phyloP scores from a whole-genome alignment of 2,797 vertebrate species.

The Pseudochromis fuscus region DNA sequence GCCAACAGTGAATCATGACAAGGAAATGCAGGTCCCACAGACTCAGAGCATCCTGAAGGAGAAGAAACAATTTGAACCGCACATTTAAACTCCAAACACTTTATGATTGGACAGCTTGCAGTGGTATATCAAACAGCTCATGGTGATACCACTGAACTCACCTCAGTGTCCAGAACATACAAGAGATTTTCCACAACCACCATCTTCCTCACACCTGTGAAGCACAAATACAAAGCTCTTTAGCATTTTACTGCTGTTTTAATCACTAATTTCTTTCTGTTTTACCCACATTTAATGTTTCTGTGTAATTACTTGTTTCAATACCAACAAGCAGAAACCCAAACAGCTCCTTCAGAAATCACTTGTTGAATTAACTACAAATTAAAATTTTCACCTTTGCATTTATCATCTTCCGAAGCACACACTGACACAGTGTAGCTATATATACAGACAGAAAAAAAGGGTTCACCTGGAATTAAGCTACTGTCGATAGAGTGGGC shows the following conservation, averaged over 20 bases:
- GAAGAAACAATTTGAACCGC: not conserved
- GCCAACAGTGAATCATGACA: conserved; percentile 90
- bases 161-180: conserved; percentile 92
- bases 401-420: not conserved
- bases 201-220: conserved; percentile 90
- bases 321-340: not conserved
- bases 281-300: not conserved
- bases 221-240: conserved; percentile 32
- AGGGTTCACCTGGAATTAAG: conserved; percentile 84
- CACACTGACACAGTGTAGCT: not conserved
- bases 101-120: not conserved
- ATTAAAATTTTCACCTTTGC: not conserved
- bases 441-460: not conserved
- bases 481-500: conserved; percentile 82
- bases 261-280: not conserved
- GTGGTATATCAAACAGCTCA: not conserved
- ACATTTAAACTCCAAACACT: not conserved
- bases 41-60: conserved; percentile 88
- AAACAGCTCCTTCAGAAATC: not conserved
- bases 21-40: conserved; percentile 91
- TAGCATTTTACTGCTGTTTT: not conserved
- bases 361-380: not conserved
- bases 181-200: conserved; percentile 90
- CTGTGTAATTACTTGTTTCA: not conserved
- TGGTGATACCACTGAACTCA: conserved; percentile 67